A percentile compares a stretch with the other conserved stretches of the same genome.
Evolutionary conservation across 2,113 vertebrate species (phyloP).

Genomic region (Anarrhichthys ocellatus): DNA sequence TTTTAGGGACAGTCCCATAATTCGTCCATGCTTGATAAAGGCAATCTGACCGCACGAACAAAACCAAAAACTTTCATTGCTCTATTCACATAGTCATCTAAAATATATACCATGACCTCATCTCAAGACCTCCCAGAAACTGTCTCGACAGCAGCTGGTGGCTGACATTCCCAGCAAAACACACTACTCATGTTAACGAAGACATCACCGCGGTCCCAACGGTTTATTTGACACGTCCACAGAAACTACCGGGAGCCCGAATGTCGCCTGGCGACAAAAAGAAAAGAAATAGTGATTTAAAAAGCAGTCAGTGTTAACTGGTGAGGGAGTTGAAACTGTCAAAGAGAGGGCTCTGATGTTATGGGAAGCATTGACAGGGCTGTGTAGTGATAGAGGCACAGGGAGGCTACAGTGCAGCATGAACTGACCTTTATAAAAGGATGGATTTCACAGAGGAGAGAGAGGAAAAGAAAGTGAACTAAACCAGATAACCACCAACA

Average conservation of each 20-base stretch:
- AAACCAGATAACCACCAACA: conserved; percentile 32
- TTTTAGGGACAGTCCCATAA: background rate
- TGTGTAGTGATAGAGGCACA: conserved; percentile 2
- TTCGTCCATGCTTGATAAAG: background rate
- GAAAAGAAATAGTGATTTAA: conserved; percentile 36
- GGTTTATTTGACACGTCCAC: conserved; percentile 31
- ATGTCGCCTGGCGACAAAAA: conserved; percentile 22
- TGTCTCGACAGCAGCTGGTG: background rate
- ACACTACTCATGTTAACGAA: conserved; percentile 12
- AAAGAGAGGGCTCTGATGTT: conserved; percentile 54
- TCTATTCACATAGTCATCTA: background rate
- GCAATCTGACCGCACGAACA: background rate
- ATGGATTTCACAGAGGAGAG: conserved; percentile 39
- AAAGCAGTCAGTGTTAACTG: conserved; percentile 44
- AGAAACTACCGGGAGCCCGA: conserved; percentile 21
- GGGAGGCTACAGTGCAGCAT: conserved; percentile 20
- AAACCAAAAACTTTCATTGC: background rate
- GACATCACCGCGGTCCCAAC: conserved; percentile 23
- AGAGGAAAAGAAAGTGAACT: conserved; percentile 9
- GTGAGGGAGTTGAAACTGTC: conserved; percentile 42
- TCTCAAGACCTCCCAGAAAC: background rate
- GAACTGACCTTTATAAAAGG: conserved; percentile 56
- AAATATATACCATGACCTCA: background rate
- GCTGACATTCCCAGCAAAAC: conserved; percentile 4
- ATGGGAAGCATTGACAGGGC: conserved; percentile 30